Conservation (phyloP, 2,797 vertebrate species). For the Hippoglossus hippoglossus region DNA sequence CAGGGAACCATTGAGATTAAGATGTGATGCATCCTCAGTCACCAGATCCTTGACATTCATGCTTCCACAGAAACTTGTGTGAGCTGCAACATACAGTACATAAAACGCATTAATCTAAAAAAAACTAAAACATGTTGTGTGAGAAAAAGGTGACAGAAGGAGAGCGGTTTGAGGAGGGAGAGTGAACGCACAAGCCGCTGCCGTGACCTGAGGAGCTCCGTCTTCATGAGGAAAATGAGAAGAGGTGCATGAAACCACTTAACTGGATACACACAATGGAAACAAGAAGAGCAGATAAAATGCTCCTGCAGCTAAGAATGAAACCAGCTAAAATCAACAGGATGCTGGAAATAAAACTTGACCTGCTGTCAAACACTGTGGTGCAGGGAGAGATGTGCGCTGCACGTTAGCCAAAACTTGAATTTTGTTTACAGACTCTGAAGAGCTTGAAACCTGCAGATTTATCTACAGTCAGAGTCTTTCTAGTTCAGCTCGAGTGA, state of each 20-base stretch:
- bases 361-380: neutral
- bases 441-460: too few species aligned
- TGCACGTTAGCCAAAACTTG: neutral
- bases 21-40: conserved; percentile 85
- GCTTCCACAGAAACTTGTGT: conserved; percentile 88
- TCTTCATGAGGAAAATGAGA: conserved; percentile 20
- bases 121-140: conserved; percentile 15
- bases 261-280: conserved; percentile 12
- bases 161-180: neutral
- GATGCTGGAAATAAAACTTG: conserved; percentile 26
- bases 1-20: conserved; percentile 86
- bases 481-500: neutral
- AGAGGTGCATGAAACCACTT: neutral
- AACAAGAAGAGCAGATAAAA: conserved; percentile 14
- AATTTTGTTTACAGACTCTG: too few species aligned
- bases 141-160: neutral
- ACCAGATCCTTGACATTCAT: conserved; percentile 87
- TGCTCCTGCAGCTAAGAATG: conserved; percentile 38
- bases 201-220: conserved; percentile 14
- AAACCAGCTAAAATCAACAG: conserved; percentile 23
- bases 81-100: conserved; percentile 86
- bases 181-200: conserved; percentile 39
- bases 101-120: conserved; percentile 40
- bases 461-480: neutral
- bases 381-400: neutral